Percentiles rank a stretch among this genome's conserved stretches.
phyloP scores from a whole-genome alignment of 2,797 vertebrate species.

The Muraenolepis orangiensis region DNA sequence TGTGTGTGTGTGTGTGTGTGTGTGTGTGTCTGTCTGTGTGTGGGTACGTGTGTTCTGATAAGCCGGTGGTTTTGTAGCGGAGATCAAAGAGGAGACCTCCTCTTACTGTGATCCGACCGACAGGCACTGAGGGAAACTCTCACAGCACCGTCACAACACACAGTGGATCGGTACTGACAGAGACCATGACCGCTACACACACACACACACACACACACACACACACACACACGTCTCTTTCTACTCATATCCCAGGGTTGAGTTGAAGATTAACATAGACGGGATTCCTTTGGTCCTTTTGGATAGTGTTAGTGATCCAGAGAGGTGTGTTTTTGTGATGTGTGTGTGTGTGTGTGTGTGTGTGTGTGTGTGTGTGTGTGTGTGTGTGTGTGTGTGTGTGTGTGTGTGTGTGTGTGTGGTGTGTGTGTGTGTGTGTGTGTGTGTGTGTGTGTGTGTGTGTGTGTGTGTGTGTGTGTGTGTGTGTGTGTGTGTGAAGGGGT shows the following conservation, averaged over 20 bases:
- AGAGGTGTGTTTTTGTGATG: too few relatives aligned
- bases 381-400: too few relatives aligned
- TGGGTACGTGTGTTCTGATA: slow-evolving; percentile 46
- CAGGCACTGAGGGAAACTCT: neutral
- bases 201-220: too few relatives aligned
- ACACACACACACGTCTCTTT: neutral
- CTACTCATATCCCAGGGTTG: neutral
- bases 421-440: too few relatives aligned
- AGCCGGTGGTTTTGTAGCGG: slow-evolving; percentile 16
- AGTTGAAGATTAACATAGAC: neutral
- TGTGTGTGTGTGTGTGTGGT: too few relatives aligned
- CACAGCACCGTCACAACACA: neutral
- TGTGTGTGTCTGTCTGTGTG: slow-evolving; percentile 19
- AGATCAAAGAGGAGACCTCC: slow-evolving; percentile 51
- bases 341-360: too few relatives aligned
- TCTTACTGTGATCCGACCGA: slow-evolving; percentile 23
- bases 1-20: neutral
- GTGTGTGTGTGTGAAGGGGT: too few relatives aligned
- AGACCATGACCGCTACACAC: neutral
- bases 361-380: too few relatives aligned
- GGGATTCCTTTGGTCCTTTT: neutral
- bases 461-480: too few relatives aligned
- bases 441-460: too few relatives aligned
- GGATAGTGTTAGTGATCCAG: neutral
- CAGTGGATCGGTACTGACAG: neutral